Percentiles rank a stretch among this genome's conserved stretches.
Evolutionary conservation across 2,888 invertebrate genomes (phyloP).

Genomic region (Adelphocoris suturalis): DNA sequence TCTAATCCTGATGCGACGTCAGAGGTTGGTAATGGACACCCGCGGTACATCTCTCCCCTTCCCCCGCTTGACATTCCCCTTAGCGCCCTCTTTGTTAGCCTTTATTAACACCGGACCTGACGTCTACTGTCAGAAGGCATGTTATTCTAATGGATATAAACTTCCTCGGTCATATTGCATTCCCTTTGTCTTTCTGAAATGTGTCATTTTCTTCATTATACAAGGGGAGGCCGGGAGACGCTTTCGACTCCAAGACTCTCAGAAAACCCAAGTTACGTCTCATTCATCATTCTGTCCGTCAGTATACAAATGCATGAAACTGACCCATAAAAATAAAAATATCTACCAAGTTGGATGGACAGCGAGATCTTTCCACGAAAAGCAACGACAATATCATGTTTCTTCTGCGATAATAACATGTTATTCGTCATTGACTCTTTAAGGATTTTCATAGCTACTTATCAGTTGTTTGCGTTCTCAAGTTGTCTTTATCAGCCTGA

Average conservation of each 20-base stretch:
- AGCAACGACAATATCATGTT: too few species aligned
- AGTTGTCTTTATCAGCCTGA: too few species aligned
- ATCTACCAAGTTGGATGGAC: background rate
- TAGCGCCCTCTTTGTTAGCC: slow-evolving; percentile 67
- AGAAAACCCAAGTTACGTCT: background rate
- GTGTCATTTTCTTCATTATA: slow-evolving; percentile 61
- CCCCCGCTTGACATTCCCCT: slow-evolving; percentile 43
- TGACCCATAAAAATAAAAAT: too few species aligned
- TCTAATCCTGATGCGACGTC: slow-evolving; percentile 68
- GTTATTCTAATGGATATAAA: slow-evolving; percentile 69
- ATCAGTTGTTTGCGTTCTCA: too few species aligned
- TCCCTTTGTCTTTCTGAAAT: slow-evolving; percentile 64
- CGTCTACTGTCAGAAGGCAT: slow-evolving; percentile 66
- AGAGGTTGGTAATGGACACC: slow-evolving; percentile 68
- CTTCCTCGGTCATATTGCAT: slow-evolving; percentile 65
- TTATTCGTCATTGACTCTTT: too few species aligned
- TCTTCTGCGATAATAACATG: too few species aligned
- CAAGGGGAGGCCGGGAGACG: slow-evolving; percentile 24
- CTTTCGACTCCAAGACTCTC: slow-evolving; percentile 26
- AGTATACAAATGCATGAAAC: background rate
- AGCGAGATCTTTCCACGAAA: too few species aligned
- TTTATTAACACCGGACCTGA: slow-evolving; percentile 68
- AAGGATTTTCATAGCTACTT: too few species aligned
- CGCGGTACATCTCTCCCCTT: slow-evolving; percentile 53
- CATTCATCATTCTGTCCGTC: slow-evolving; percentile 3